A percentile compares a stretch with the other conserved stretches of the same genome.
These are phyloP conservation scores for Dermatemys mawii DNA, from an alignment of 2,113 vertebrate genomes.

Conservation along the genomic window DNA sequence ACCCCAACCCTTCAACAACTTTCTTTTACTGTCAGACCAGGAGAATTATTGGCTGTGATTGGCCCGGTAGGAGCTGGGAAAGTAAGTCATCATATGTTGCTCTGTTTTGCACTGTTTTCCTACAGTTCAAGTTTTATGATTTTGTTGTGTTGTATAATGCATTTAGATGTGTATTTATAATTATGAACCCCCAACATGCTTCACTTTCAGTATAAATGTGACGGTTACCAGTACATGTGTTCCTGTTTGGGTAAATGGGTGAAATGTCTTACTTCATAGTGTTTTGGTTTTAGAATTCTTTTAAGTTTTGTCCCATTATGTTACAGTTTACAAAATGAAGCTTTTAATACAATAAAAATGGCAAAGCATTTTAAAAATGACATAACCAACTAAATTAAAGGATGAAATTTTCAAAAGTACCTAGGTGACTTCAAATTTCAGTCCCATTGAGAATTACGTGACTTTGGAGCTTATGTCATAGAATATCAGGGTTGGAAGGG, in stretches of 20 bases:
- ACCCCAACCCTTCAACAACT: conserved; percentile 86
- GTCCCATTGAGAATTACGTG: background rate
- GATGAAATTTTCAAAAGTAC: background rate
- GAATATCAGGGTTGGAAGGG: too few relatives aligned
- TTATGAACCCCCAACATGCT: rapidly evolving
- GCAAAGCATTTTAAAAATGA: background rate
- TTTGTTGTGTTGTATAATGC: background rate
- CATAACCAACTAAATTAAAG: background rate
- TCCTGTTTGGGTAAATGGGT: background rate
- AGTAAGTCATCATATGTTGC: conserved; percentile 74
- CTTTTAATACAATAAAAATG: background rate
- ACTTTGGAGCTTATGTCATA: background rate
- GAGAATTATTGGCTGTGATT: conserved; percentile 90
- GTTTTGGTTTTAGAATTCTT: background rate
- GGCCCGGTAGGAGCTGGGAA: conserved; percentile 96
- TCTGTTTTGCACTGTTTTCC: background rate
- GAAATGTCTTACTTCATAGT: background rate
- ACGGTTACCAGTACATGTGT: background rate
- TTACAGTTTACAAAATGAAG: background rate
- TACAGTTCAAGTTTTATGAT: background rate
- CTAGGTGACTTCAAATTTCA: background rate
- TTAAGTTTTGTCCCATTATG: background rate
- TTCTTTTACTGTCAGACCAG: conserved; percentile 85
- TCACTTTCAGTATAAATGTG: background rate
- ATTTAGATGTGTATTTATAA: background rate